Base-by-base conservation (phyloP, 2,113 vertebrate species). In the Sigmodon hispidus region DNA sequence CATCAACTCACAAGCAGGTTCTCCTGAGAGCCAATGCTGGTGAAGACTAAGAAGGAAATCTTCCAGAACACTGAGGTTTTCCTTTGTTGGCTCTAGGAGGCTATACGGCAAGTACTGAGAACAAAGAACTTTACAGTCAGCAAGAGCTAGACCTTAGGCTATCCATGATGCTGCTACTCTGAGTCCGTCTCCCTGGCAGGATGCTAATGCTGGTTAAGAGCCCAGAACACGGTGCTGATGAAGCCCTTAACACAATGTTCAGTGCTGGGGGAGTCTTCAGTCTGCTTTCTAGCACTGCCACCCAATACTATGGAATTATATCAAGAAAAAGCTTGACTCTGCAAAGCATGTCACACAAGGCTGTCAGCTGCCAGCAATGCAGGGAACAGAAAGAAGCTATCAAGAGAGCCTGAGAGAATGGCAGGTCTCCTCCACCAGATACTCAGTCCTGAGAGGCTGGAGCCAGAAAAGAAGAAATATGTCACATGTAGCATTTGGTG, bases 401-500 rank as follows among this genome's bases (percentile, higher is more conserved):
- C 6, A 0, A 24, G 29, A 89, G 31, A 24, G 24, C 4, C 3
- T 48, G 26, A 45, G 3, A 22, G 1, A n/a, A n/a, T 2, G 70
- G 72, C 34, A n/a, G 52, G 2, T 43, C 50, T 61, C 29, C 7
- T 55, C 26, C 16, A 48, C 31, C 48, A 90, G 36, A 26, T 17
- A n/a, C 21, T 83, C 31, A 11, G 50, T 86, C 57, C 70, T 8
- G 63, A 48, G 29, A 57, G 31, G 4, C 22, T 24, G 75, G 29
- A 52, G 59, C 50, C 1, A 4, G 88, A 88, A 22, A 21, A 85
- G 59, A 50, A 87, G 91, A 89, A 84, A 80, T 7, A 19, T 36
- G 29, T 69, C 36, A 3, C 50, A 0, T 22, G 1, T 34, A 15
- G 59, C 1, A 0, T 19, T 40, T 48, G 36, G n/a, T 16, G 1